phyloP scores from a whole-genome alignment of 2,797 vertebrate species.

The Otolemur crassicaudatus region DNA sequence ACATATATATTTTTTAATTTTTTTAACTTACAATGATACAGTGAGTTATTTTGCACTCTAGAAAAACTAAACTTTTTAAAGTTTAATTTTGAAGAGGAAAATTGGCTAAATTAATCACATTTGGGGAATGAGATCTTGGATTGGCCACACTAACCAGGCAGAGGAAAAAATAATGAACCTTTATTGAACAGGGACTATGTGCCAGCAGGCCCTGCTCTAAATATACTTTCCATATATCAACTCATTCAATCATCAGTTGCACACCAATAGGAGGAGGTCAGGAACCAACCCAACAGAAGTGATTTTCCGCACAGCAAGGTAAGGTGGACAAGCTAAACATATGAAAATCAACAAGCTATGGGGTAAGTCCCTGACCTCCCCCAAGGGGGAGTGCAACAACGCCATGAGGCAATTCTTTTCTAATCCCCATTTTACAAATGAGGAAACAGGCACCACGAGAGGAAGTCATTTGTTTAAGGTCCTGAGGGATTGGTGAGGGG shows the following conservation, averaged over 20 bases:
- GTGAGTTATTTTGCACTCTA: not conserved
- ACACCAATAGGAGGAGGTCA: too few relatives aligned
- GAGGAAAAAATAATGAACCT: not conserved
- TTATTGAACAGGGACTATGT: not conserved
- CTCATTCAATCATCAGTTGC: not conserved
- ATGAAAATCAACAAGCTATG: too few relatives aligned
- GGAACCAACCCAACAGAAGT: too few relatives aligned
- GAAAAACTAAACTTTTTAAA: slow-evolving; percentile 28
- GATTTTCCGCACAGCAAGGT: too few relatives aligned
- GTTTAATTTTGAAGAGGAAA: slow-evolving; percentile 11
- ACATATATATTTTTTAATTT: too few relatives aligned
- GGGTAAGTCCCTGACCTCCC: too few relatives aligned
- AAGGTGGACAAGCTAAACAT: too few relatives aligned
- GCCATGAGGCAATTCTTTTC: not conserved
- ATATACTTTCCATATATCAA: not conserved
- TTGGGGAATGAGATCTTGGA: not conserved
- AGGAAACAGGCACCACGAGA: slow-evolving; percentile 2
- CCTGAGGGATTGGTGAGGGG: not conserved
- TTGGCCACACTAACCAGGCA: not conserved
- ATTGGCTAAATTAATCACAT: not conserved
- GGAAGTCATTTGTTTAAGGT: not conserved
- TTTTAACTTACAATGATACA: not conserved
- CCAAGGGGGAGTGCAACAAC: not conserved
- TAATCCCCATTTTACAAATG: not conserved
- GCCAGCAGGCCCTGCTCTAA: not conserved